Percentiles rank a stretch among this genome's conserved stretches.
Evolutionary conservation across 2,888 invertebrate species (phyloP).

Genomic region (Agriopis leucophaearia): DNA sequence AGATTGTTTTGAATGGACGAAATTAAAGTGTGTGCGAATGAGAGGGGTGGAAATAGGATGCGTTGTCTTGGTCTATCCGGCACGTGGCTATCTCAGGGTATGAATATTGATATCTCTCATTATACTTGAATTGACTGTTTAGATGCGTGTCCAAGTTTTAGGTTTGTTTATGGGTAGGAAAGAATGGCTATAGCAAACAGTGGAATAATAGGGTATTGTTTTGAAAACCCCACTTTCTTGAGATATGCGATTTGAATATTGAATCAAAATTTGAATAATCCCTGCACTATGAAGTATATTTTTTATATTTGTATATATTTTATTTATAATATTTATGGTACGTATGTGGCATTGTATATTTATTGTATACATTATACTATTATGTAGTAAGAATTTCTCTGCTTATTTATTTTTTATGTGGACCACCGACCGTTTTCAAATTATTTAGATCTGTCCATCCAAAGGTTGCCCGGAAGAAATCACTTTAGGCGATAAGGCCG

Average conservation of each 20-base stretch:
- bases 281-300: too few species aligned
- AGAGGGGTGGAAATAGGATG: constrained; percentile 31
- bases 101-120: constrained; percentile 72
- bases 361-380: too few species aligned
- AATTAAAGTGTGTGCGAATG: constrained; percentile 53
- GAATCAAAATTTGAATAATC: not conserved
- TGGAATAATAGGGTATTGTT: constrained; percentile 31
- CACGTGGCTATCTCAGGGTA: constrained; percentile 63
- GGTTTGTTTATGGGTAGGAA: constrained; percentile 17
- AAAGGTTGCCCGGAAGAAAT: too few species aligned
- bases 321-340: too few species aligned
- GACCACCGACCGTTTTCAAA: too few species aligned
- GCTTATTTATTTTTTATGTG: too few species aligned
- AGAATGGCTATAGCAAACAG: constrained; percentile 20
- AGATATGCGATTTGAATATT: constrained; percentile 2
- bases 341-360: too few species aligned
- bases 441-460: too few species aligned
- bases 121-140: constrained; percentile 52
- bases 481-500: too few species aligned
- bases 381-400: too few species aligned
- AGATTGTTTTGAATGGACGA: constrained; percentile 49
- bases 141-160: constrained; percentile 25
- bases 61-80: constrained; percentile 49
- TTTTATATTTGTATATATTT: too few species aligned
- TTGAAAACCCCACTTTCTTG: constrained; percentile 1